Base-by-base conservation (phyloP, 1,140 invertebrate genomes). In the Drosophila pallidifrons region DNA sequence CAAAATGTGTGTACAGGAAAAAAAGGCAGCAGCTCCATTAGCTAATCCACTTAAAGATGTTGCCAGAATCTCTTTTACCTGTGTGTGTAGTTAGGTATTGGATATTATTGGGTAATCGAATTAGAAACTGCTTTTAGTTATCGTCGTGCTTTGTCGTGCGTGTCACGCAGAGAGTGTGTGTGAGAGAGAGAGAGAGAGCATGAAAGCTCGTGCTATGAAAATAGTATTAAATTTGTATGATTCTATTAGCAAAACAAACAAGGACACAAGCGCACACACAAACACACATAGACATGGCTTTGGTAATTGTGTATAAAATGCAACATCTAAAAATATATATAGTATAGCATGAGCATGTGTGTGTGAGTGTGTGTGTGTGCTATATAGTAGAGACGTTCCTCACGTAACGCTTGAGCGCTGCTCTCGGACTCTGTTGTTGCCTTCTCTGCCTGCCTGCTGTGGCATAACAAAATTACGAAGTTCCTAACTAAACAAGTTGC, bases 181-280 rank as follows among this genome's bases (percentile, higher is more conserved):
- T 1, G 16, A 16, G 16, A 25, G 20, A 25, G 20, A 25, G 20
- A 20, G 20, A 20, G 20, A 20, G 3, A 25, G 20, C 20, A 25
- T 25, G 20, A 25, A 25, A 38, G 35, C 49, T 63, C 55, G 46
- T 52, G 35, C 45, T 41, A 46, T 61, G 61, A 54, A 57, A 77
- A 77, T 60, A 60, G 46, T 55, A 77, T 72, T 77, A 82, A 82
- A 60, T 74, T 79, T 67, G 78, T 77, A 85, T 83, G 75, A 88
- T 90, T 90, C 85, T 88, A 88, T 88, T 88, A 88, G 85, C 60
- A 73, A 78, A 89, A 64, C 77, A 85, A 88, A 83, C 60, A 77
- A 59, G 63, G 8, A 16, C 16, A 35, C 7, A 11, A 52, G 13
- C 15, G 20, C 67, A 82, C 54, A 71, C 15, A 49, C 65, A 76